These are phyloP conservation scores for Drosophila sp. DNA, from an alignment of 1,140 invertebrate species.

Conservation along the genomic window DNA sequence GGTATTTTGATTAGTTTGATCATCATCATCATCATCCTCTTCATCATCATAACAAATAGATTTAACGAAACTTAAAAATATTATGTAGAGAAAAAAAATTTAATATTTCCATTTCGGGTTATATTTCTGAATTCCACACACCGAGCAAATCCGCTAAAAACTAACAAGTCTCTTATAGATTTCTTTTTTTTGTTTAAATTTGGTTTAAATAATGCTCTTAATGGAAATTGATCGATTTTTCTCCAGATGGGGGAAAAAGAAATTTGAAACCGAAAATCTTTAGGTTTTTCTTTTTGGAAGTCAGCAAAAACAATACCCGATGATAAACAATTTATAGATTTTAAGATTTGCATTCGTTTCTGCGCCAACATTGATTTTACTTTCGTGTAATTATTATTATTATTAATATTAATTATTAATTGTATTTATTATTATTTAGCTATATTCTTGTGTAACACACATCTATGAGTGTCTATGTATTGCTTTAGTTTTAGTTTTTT, in stretches of 20 bases:
- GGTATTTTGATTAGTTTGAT: constrained; percentile 57
- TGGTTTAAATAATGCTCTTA: too few relatives aligned
- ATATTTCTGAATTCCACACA: background rate
- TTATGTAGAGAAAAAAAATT: constrained; percentile 49
- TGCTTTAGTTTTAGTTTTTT: constrained; percentile 71
- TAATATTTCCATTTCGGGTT: constrained; percentile 38
- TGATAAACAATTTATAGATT: background rate
- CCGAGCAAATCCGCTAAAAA: too few relatives aligned
- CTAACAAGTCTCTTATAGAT: too few relatives aligned
- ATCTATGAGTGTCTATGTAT: constrained; percentile 79
- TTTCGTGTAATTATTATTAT: constrained; percentile 34
- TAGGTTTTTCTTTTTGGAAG: background rate
- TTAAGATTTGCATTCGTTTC: background rate
- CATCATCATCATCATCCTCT: constrained; percentile 14
- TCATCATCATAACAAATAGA: constrained; percentile 55
- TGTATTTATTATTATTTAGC: constrained; percentile 56
- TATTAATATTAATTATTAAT: constrained; percentile 44
- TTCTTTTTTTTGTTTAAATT: too few relatives aligned
- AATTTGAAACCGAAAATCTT: background rate
- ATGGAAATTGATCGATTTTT: constrained; percentile 28
- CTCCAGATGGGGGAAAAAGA: background rate
- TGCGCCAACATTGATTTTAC: constrained; percentile 4
- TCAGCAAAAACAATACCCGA: background rate
- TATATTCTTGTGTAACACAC: constrained; percentile 76
- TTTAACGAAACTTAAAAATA: constrained; percentile 49